phyloP scores from a whole-genome alignment of 2,797 vertebrate genomes.

The Eidolon dupreanum region DNA sequence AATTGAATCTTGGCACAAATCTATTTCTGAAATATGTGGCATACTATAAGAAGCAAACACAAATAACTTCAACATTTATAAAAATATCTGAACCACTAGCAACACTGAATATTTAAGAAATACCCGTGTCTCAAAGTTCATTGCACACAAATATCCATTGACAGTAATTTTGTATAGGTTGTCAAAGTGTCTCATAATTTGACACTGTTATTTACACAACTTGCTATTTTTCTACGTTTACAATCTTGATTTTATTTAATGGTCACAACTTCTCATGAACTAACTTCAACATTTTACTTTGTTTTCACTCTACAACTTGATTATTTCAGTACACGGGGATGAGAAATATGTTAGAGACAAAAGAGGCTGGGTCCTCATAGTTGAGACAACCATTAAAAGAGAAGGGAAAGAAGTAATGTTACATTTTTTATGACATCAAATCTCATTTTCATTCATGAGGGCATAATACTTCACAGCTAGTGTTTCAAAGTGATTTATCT shows the following conservation, averaged over 20 bases:
- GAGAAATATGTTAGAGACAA: background rate
- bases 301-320: background rate
- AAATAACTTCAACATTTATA: conserved; percentile 57
- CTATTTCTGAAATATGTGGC: conserved; percentile 39
- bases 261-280: background rate
- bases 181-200: background rate
- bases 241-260: background rate
- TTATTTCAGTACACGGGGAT: background rate
- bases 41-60: conserved; percentile 31
- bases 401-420: background rate
- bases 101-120: conserved; percentile 32
- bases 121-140: background rate
- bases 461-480: background rate
- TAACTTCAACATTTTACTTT: background rate
- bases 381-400: background rate
- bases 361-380: background rate
- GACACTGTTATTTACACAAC: background rate
- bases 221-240: background rate
- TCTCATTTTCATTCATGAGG: background rate
- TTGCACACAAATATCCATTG: background rate
- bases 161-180: background rate
- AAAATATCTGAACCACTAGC: conserved; percentile 18
- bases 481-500: background rate
- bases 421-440: background rate
- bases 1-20: conserved; percentile 45